Evolutionary conservation across 2,113 vertebrate species (phyloP).

Genomic region (Suricata suricatta): DNA sequence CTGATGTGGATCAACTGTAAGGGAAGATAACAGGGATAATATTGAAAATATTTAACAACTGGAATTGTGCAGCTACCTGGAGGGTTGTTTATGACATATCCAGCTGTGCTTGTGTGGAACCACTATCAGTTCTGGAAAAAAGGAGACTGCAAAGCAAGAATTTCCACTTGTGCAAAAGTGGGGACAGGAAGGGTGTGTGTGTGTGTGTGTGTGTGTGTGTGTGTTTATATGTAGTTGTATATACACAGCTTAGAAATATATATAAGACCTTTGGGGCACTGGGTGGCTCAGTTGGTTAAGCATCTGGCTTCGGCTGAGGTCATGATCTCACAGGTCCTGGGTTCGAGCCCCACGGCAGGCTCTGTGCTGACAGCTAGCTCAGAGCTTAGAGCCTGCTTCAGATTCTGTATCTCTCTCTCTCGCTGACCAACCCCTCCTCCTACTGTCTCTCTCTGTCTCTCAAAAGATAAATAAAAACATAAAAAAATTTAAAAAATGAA

Average conservation of each 20-base stretch:
- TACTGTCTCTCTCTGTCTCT: no score
- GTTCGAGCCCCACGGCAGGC: no score
- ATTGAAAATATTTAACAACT: background rate
- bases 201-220: background rate
- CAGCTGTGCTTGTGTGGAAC: background rate
- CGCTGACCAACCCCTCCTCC: no score
- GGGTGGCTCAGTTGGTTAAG: no score
- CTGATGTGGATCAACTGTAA: background rate
- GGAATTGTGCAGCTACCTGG: background rate
- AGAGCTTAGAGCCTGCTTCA: no score
- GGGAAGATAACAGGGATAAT: background rate
- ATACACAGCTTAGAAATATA: background rate
- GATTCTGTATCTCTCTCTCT: no score
- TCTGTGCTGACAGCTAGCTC: no score
- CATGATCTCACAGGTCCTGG: no score
- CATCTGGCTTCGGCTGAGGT: no score
- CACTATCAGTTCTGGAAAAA: background rate
- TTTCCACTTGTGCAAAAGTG: background rate
- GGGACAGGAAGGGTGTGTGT: background rate
- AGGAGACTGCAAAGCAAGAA: background rate
- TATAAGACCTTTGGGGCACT: background rate
- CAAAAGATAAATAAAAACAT: no score
- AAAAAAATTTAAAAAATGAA: no score
- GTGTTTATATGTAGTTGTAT: background rate
- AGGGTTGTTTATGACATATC: background rate